phyloP scores from a whole-genome alignment of 2,888 invertebrate genomes.

The Stomorhina lunata region DNA sequence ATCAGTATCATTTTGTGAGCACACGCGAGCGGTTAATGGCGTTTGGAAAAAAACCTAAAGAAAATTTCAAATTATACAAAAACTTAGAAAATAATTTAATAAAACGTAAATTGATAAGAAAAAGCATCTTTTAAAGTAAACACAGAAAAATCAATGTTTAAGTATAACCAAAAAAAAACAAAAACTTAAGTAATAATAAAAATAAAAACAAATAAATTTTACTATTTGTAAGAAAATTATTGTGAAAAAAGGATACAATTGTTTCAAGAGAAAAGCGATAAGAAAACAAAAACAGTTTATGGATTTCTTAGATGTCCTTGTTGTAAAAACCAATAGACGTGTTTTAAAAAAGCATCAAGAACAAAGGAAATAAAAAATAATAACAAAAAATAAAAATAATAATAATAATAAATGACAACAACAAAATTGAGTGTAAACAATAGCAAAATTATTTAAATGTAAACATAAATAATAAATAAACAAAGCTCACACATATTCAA shows the following conservation, averaged over 20 bases:
- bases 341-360: constrained; percentile 43
- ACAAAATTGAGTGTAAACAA: background rate
- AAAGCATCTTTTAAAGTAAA: background rate
- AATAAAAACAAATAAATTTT: background rate
- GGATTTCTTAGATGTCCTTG: constrained; percentile 67
- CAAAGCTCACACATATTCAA: too few species aligned
- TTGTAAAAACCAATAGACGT: constrained; percentile 40
- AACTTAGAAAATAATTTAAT: background rate
- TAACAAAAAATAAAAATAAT: constrained; percentile 1
- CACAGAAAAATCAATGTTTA: constrained; percentile 6
- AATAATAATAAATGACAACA: constrained; percentile 1
- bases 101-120: constrained; percentile 30
- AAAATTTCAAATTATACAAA: constrained; percentile 2
- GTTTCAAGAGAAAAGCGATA: background rate
- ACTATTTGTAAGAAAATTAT: background rate
- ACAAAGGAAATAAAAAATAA: constrained; percentile 32
- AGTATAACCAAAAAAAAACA: background rate
- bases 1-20: constrained; percentile 57
- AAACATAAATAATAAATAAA: constrained; percentile 23
- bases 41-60: background rate
- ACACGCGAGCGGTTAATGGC: constrained; percentile 55
- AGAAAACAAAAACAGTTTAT: constrained; percentile 53
- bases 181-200: background rate
- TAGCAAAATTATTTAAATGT: background rate
- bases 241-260: background rate